These are phyloP conservation scores for Anisognathus igniventris DNA, from an alignment of 2,797 vertebrate species.

Conservation along the genomic window DNA sequence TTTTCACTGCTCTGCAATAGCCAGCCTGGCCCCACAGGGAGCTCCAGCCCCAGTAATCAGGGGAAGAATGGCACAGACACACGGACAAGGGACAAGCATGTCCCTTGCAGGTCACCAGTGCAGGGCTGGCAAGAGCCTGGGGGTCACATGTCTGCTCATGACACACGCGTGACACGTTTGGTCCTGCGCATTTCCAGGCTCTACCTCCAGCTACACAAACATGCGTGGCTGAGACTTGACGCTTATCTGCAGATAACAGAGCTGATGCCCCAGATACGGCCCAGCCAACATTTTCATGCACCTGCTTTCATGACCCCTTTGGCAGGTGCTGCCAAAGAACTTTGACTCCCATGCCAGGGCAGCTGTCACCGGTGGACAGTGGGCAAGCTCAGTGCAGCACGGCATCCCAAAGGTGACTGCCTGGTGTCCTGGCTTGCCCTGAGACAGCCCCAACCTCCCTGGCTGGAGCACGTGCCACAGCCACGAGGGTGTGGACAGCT, in stretches of 20 bases:
- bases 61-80: fast-evolving
- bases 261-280: background rate
- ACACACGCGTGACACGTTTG: fast-evolving
- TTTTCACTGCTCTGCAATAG: fast-evolving
- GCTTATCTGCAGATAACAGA: background rate
- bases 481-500: background rate
- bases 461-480: background rate
- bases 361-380: fast-evolving
- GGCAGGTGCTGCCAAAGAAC: background rate
- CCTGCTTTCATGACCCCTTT: background rate
- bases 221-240: fast-evolving
- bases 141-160: fast-evolving
- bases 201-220: background rate
- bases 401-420: background rate
- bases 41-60: background rate
- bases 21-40: background rate
- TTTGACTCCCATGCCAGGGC: background rate
- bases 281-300: background rate
- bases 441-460: background rate
- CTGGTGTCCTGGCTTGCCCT: background rate
- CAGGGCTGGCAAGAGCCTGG: background rate
- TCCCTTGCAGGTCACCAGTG: background rate
- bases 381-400: fast-evolving
- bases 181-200: background rate
- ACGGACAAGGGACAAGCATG: fast-evolving